These are phyloP conservation scores for Cyprinus carpio DNA, from an alignment of 2,113 vertebrate species.

Conservation along the genomic window DNA sequence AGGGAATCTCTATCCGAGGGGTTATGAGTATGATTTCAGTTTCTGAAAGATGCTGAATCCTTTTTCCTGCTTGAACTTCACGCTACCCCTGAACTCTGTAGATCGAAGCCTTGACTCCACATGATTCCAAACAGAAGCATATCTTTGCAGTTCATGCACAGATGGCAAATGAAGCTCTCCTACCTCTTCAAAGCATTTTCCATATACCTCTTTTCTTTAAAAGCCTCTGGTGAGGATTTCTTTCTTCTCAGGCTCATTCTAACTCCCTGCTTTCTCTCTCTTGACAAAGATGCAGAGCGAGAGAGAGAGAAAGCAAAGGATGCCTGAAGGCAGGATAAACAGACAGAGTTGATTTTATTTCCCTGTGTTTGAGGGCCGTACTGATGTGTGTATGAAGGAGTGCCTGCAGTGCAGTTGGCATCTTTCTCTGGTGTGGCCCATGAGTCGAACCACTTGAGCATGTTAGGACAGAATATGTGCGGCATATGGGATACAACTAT, in stretches of 20 bases:
- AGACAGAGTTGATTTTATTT: constrained; percentile 38
- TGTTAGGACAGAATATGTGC: not conserved
- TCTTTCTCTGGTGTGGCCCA: constrained; percentile 18
- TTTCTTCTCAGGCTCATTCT: not conserved
- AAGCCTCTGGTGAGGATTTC: constrained; percentile 30
- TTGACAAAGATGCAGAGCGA: constrained; percentile 18
- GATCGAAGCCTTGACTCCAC: constrained; percentile 14
- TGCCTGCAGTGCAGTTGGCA: constrained; percentile 9
- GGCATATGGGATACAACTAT: not conserved
- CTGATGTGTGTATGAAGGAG: constrained; percentile 19
- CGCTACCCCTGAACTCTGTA: not conserved
- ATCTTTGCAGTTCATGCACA: constrained; percentile 12
- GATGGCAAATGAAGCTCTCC: constrained; percentile 33
- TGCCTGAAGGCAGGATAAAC: constrained; percentile 45
- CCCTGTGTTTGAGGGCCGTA: constrained; percentile 10
- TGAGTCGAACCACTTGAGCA: not conserved
- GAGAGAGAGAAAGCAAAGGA: constrained; percentile 13
- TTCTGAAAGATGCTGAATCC: constrained; percentile 4
- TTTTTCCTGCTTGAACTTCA: constrained; percentile 35
- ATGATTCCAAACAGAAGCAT: constrained; percentile 38
- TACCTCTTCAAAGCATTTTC: constrained; percentile 39
- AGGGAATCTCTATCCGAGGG: not conserved
- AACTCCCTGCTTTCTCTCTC: not conserved
- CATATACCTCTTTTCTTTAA: constrained; percentile 24
- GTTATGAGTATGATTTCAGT: not conserved